Percentiles rank a stretch among this genome's conserved stretches.
Evolutionary conservation across 2,797 vertebrate genomes (phyloP).

Genomic region (Delichon dasypus): DNA sequence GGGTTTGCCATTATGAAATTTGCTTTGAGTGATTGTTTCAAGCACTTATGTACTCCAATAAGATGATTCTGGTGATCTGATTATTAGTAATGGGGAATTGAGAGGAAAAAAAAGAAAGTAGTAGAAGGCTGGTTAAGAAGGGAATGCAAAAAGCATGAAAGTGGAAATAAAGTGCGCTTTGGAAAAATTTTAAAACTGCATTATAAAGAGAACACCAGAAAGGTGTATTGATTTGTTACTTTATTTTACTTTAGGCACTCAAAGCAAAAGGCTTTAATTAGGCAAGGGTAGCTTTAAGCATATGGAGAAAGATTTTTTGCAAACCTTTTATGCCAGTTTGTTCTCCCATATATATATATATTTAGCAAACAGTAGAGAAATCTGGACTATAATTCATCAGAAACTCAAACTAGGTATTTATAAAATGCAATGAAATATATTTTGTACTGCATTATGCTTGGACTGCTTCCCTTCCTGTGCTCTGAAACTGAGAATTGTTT

Average conservation of each 20-base stretch:
- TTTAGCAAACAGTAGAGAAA: background rate
- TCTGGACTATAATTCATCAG: background rate
- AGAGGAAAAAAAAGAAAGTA: background rate
- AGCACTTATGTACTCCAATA: background rate
- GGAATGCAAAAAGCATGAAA: background rate
- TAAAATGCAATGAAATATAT: background rate
- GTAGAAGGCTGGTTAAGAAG: background rate
- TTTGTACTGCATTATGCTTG: background rate
- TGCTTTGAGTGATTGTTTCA: background rate
- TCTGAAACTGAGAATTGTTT: background rate
- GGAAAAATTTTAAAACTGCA: background rate
- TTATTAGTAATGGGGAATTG: background rate
- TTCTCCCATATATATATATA: background rate
- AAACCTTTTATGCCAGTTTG: background rate
- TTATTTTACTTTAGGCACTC: background rate
- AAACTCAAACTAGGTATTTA: background rate
- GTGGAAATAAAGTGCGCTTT: background rate
- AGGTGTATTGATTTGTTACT: background rate
- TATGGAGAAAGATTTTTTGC: background rate
- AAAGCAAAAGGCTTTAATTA: background rate
- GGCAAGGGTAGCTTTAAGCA: background rate
- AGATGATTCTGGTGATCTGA: background rate
- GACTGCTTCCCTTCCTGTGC: background rate
- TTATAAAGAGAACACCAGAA: background rate
- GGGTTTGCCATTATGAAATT: background rate